These are phyloP conservation scores for Fregata magnificens DNA, from an alignment of 2,113 vertebrate genomes.

Conservation along the genomic window DNA sequence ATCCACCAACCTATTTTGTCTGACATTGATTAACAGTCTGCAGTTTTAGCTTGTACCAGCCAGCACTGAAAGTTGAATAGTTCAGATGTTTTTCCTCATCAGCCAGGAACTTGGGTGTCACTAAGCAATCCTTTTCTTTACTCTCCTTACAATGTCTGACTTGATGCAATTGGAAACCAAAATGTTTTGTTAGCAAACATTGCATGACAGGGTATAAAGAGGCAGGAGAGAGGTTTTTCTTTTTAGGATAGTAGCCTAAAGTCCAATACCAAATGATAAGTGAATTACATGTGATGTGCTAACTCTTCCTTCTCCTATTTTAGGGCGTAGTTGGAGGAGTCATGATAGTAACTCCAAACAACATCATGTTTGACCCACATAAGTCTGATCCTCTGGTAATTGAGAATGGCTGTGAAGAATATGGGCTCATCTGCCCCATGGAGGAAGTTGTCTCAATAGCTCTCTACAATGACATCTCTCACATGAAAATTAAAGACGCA, in stretches of 20 bases:
- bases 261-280: neutral
- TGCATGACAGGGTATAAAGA: neutral
- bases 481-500: slow-evolving; percentile 97
- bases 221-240: neutral
- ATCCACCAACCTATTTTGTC: neutral
- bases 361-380: slow-evolving; percentile 99
- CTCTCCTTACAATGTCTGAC: neutral
- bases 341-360: slow-evolving; percentile 98
- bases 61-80: neutral
- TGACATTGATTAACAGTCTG: neutral
- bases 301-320: slow-evolving; percentile 1
- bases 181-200: neutral
- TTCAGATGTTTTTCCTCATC: neutral
- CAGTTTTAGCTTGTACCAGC: neutral
- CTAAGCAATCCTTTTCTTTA: neutral
- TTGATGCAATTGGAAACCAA: neutral
- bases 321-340: slow-evolving; percentile 97
- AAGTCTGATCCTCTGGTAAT: slow-evolving; percentile 98
- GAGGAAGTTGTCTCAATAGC: slow-evolving; percentile 95
- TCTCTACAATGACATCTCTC: slow-evolving; percentile 94
- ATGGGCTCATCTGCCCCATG: slow-evolving; percentile 97
- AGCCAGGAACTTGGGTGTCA: neutral
- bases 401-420: slow-evolving; percentile 97
- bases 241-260: neutral
- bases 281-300: neutral